Conservation (phyloP, 2,113 vertebrate species). For the Panurus biarmicus region DNA sequence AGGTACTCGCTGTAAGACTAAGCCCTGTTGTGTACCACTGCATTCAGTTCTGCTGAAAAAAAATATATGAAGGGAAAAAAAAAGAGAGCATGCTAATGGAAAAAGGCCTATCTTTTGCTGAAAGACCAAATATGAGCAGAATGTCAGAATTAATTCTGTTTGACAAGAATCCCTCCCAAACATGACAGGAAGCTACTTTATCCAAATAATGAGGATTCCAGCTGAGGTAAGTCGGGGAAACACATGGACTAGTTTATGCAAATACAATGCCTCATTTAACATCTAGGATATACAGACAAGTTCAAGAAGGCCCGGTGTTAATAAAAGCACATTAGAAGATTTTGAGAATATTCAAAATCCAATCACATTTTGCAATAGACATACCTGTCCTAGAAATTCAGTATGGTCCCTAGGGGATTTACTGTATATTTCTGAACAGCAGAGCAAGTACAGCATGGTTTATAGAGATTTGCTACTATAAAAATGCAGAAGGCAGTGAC, state of each 20-base stretch:
- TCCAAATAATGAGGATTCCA: conserved; percentile 19
- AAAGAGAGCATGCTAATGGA: not conserved
- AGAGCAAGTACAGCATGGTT: not conserved
- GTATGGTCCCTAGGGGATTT: not conserved
- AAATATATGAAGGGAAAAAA: not conserved
- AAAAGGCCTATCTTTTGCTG: not conserved
- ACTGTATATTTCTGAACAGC: not conserved
- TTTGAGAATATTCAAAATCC: not conserved
- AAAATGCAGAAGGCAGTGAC: conserved; percentile 27
- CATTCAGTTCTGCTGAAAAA: not conserved
- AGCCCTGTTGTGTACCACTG: not conserved
- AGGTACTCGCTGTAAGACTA: not conserved
- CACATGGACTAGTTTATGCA: not conserved
- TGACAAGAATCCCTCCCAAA: conserved; percentile 22
- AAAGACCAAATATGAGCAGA: not conserved
- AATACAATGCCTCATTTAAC: not conserved
- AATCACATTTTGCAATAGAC: not conserved
- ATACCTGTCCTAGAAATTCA: conserved; percentile 22
- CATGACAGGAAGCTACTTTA: conserved; percentile 23
- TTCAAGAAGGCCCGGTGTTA: not conserved
- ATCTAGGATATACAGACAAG: not conserved
- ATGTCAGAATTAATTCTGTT: conserved; percentile 4
- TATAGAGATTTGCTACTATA: conserved; percentile 2
- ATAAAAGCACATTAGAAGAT: not conserved
- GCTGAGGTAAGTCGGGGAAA: not conserved